Base-by-base conservation (phyloP, 2,113 vertebrate genomes). In the Neogobius melanostomus region DNA sequence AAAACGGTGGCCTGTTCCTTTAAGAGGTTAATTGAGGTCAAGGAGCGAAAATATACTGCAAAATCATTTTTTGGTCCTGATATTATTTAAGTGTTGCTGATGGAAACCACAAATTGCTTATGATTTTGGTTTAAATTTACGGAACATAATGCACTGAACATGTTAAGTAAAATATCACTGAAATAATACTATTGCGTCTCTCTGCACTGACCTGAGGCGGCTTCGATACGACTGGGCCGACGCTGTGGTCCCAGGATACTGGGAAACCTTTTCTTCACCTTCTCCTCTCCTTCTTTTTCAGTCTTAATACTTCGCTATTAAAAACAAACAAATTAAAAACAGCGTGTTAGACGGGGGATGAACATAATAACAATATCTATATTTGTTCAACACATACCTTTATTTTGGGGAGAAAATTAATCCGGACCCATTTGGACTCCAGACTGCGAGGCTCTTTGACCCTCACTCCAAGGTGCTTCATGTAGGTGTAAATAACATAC, bases 391-490 rank as follows among this genome's bases (percentile, higher is more conserved):
- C 1, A 36, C 3, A 11, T 92, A 97, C 96, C 94, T 97, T 98
- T 72, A 96, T 98, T 82, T 97, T 97, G 16, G 95, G 95, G 67
- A 98, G 91, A 85, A 98, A 96, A 49, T 93, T 95, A 64, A 96
- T 97, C 0, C 95, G 88, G 79, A 94, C 94, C 10, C 96, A 89
- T 75, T 97, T 97, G 77, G 95, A 95, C 83, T 98, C 96, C 82
- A 98, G 88, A 85, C 90, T 94, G 83, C 95, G 94, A 67, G 95
- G 93, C 75, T 98, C 96, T 71, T 97, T 97, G 12, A 96, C 95
- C 90, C 93, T 95, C 64, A 97, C 96, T n/a, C 96, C 96, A 83
- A 98, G 90, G 84, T 96, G 94, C 66, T 97, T 98, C 96, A 98
- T 98, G 85, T 97, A 98, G 71, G 94, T 93, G 49, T 96, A 93